These are phyloP conservation scores for Nycteola revayana DNA, from an alignment of 2,888 invertebrate genomes.

Conservation along the genomic window DNA sequence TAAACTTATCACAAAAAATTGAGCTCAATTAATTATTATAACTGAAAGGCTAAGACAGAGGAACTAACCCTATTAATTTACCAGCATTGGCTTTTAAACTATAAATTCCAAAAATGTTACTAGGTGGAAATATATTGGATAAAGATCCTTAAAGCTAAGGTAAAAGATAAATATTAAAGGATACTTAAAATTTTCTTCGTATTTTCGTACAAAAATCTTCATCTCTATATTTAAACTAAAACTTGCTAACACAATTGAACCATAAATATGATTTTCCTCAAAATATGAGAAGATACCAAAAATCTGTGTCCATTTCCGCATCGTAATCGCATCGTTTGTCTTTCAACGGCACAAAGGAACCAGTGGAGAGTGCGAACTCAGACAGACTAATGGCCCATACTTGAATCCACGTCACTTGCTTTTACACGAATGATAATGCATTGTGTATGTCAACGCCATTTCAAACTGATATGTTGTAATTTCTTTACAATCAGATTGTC, in stretches of 20 bases:
- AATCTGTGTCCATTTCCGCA: conserved; percentile 50
- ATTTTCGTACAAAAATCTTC: no score
- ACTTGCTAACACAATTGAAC: conserved; percentile 3
- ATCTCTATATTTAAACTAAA: background rate
- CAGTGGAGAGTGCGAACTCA: conserved; percentile 38
- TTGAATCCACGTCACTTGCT: conserved; percentile 41
- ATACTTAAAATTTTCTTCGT: no score
- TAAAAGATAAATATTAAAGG: no score
- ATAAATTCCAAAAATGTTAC: no score
- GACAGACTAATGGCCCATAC: conserved; percentile 56
- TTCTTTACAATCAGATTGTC: no score
- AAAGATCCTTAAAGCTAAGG: no score
- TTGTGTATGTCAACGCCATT: conserved; percentile 10
- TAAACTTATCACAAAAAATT: no score
- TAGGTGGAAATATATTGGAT: no score
- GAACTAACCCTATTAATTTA: no score
- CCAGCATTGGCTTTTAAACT: no score
- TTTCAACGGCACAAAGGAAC: conserved; percentile 55
- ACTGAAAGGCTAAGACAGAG: no score
- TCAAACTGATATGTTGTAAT: conserved; percentile 11
- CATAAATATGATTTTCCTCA: conserved; percentile 14
- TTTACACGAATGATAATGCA: conserved; percentile 29
- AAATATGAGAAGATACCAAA: conserved; percentile 26
- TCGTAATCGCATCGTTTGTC: conserved; percentile 55
- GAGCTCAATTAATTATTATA: no score